Evolutionary conservation across 1,140 invertebrate genomes (phyloP).

Genomic region (Nilaparvata lugens): DNA sequence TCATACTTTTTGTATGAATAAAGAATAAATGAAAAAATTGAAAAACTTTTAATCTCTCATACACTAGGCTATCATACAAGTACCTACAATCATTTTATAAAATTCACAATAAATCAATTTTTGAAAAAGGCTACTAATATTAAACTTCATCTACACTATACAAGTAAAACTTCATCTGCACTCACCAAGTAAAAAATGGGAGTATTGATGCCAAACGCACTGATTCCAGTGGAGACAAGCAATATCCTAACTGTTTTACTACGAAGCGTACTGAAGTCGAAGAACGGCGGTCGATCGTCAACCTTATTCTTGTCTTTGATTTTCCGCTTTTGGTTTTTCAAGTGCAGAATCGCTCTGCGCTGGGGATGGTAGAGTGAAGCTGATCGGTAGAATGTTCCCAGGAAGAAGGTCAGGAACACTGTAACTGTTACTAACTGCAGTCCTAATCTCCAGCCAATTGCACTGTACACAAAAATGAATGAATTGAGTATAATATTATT

Average conservation of each 20-base stretch:
- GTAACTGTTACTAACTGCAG: slow-evolving; percentile 77
- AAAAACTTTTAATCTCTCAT: no score
- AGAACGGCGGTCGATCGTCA: slow-evolving; percentile 71
- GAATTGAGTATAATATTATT: not conserved
- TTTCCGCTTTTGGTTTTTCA: slow-evolving; percentile 84
- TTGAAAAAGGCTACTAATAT: no score
- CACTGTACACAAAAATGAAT: slow-evolving; percentile 42
- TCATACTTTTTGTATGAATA: no score
- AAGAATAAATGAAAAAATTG: no score
- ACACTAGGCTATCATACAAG: no score
- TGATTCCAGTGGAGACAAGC: slow-evolving; percentile 62
- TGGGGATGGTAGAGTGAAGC: slow-evolving; percentile 86
- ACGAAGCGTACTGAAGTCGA: slow-evolving; percentile 73
- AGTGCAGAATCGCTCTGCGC: slow-evolving; percentile 74
- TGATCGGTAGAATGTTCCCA: slow-evolving; percentile 81
- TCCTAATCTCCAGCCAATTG: slow-evolving; percentile 79
- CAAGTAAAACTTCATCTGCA: no score
- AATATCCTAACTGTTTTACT: slow-evolving; percentile 78
- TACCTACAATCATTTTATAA: no score
- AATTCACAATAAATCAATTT: no score
- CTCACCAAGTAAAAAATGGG: slow-evolving; percentile 76
- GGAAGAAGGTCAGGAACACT: slow-evolving; percentile 73
- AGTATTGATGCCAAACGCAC: slow-evolving; percentile 74
- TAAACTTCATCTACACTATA: no score
- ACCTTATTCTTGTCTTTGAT: slow-evolving; percentile 63